Conservation (phyloP, 2,888 invertebrate genomes). For the Drosophila vallismaia region DNA sequence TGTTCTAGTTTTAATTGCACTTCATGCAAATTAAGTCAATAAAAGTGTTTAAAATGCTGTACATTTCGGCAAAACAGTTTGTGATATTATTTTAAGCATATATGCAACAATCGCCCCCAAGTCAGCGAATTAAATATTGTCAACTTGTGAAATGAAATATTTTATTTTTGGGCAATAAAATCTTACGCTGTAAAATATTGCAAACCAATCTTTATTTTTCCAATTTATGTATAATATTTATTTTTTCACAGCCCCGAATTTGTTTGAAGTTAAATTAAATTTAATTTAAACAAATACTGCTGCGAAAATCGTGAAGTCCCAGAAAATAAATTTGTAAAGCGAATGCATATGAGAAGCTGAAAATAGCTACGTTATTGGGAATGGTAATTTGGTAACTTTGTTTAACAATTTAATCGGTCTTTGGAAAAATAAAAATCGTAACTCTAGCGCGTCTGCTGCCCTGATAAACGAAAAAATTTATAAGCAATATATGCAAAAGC, state of each 20-base stretch:
- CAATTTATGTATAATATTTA: not conserved
- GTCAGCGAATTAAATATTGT: constrained; percentile 28
- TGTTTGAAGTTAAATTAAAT: constrained; percentile 1
- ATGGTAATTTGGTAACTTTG: constrained; percentile 68
- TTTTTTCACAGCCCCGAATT: constrained; percentile 48
- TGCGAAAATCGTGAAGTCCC: not conserved
- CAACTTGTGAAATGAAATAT: constrained; percentile 33
- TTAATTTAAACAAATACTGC: not conserved
- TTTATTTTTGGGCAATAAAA: constrained; percentile 52
- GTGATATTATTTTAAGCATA: constrained; percentile 78
- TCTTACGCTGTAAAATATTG: constrained; percentile 19
- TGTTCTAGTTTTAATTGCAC: constrained; percentile 14
- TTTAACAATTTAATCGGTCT: constrained; percentile 70
- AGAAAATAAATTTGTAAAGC: constrained; percentile 49
- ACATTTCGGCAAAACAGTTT: constrained; percentile 56
- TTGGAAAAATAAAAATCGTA: constrained; percentile 47
- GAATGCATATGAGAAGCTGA: constrained; percentile 47
- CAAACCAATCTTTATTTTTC: not conserved
- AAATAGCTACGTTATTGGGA: constrained; percentile 47
- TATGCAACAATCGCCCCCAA: constrained; percentile 31
- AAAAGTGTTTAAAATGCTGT: constrained; percentile 35
- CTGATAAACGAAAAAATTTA: not conserved
- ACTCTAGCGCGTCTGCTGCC: constrained; percentile 66
- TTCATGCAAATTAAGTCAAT: constrained; percentile 12
- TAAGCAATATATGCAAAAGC: not conserved